Conservation (phyloP, 2,888 invertebrate species). For the Leucophenga maculata region DNA sequence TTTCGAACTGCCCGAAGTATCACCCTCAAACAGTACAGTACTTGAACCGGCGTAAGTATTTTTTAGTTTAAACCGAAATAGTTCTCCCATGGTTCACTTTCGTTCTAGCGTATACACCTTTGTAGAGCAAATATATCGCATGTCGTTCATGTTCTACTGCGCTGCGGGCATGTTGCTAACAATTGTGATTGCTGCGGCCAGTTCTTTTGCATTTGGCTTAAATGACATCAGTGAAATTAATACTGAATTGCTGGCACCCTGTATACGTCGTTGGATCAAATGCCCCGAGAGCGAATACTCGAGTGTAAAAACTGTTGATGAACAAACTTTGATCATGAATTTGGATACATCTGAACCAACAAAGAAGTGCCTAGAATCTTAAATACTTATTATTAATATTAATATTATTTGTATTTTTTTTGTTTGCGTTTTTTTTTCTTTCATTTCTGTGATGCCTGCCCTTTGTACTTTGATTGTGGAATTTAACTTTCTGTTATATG, state of each 20-base stretch:
- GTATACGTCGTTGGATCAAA: conserved; percentile 74
- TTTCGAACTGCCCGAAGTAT: conserved; percentile 68
- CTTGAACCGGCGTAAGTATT: conserved; percentile 34
- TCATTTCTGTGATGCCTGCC: background rate
- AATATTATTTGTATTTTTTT: too few relatives aligned
- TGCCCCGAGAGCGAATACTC: conserved; percentile 47
- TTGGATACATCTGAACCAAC: background rate
- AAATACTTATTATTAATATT: background rate
- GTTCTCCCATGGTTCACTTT: conserved; percentile 33
- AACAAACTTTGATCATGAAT: conserved; percentile 42
- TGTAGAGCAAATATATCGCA: conserved; percentile 72
- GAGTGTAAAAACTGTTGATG: conserved; percentile 48
- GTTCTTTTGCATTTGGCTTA: conserved; percentile 75
- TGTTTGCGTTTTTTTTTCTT: background rate
- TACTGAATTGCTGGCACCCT: conserved; percentile 77
- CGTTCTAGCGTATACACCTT: conserved; percentile 48
- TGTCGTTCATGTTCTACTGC: conserved; percentile 83
- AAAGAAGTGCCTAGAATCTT: background rate
- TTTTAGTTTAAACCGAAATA: background rate
- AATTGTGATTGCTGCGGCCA: conserved; percentile 75
- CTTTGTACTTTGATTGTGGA: too few relatives aligned
- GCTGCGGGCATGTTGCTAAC: conserved; percentile 77
- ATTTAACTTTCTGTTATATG: too few relatives aligned
- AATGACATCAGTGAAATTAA: conserved; percentile 75
- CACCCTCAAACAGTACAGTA: conserved; percentile 44